Percentiles rank a stretch among this genome's conserved stretches.
These are phyloP conservation scores for Leucophenga varia DNA, from an alignment of 1,140 invertebrate genomes.

Conservation along the genomic window DNA sequence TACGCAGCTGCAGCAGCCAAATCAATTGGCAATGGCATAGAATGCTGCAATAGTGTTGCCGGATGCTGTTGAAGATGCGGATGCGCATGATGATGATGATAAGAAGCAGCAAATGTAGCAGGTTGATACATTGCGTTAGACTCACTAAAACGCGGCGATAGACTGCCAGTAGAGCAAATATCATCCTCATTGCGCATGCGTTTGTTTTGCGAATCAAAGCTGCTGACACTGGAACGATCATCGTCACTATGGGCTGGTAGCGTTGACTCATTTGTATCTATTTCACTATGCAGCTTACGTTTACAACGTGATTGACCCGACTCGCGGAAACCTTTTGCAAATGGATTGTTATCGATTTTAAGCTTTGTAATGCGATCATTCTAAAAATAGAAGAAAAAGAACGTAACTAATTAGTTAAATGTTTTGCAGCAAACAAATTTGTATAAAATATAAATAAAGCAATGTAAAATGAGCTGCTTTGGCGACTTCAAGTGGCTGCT, in stretches of 20 bases:
- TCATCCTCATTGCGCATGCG: constrained; percentile 40
- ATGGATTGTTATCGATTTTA: constrained; percentile 94
- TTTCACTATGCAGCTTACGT: constrained; percentile 57
- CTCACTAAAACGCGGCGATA: constrained; percentile 33
- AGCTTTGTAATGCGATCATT: constrained; percentile 86
- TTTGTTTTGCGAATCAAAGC: constrained; percentile 40
- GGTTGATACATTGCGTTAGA: too few relatives aligned
- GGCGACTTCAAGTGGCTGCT: constrained; percentile 17
- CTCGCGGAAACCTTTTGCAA: constrained; percentile 92
- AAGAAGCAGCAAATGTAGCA: too few relatives aligned
- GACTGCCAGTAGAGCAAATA: constrained; percentile 26
- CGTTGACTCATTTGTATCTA: background rate
- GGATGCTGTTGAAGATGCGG: too few relatives aligned
- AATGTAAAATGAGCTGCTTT: constrained; percentile 13
- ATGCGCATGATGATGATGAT: background rate
- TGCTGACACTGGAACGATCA: constrained; percentile 40
- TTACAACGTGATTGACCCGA: constrained; percentile 74
- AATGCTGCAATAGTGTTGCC: too few relatives aligned
- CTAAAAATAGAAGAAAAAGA: constrained; percentile 60
- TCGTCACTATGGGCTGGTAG: constrained; percentile 38
- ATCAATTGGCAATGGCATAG: background rate
- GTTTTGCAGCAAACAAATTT: too few relatives aligned
- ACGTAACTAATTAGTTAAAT: too few relatives aligned
- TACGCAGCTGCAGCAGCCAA: background rate
- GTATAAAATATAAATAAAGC: too few relatives aligned